Percentiles rank a stretch among this genome's conserved stretches.
Evolutionary conservation across 2,888 invertebrate genomes (phyloP).

Genomic region (Erebia aethiops): DNA sequence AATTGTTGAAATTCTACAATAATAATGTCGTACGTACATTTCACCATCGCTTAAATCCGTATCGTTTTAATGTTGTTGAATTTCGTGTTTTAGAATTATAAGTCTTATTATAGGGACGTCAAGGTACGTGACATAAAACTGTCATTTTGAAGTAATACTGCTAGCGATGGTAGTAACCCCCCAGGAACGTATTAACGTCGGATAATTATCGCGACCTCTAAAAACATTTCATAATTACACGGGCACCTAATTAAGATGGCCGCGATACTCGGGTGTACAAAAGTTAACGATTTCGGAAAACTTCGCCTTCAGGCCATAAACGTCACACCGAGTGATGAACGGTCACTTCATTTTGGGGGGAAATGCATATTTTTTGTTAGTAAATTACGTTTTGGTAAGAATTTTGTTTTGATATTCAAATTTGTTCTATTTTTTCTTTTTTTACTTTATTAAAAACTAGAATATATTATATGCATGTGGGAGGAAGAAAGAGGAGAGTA

Average conservation of each 20-base stretch:
- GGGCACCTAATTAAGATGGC: conserved; percentile 53
- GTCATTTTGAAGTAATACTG: no score
- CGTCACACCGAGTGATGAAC: conserved; percentile 45
- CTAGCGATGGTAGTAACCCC: not conserved
- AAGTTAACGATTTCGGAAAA: conserved; percentile 47
- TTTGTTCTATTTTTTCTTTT: no score
- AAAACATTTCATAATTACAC: conserved; percentile 47
- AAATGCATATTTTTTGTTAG: conserved; percentile 14
- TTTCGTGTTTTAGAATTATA: no score
- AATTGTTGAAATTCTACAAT: no score
- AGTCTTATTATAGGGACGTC: no score
- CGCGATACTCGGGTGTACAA: conserved; percentile 47
- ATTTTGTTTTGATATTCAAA: not conserved
- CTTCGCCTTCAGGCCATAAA: conserved; percentile 45
- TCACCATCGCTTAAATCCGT: no score
- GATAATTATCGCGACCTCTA: conserved; percentile 38
- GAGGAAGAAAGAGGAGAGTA: no score
- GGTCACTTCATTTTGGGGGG: conserved; percentile 17
- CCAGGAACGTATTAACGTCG: conserved; percentile 17
- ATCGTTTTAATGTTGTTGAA: no score
- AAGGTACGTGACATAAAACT: no score
- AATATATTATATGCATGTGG: no score
- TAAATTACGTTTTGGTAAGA: not conserved
- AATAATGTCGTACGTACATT: not conserved
- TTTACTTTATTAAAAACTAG: no score